Percentiles rank a stretch among this genome's conserved stretches.
Conservation (phyloP, 2,888 invertebrate species). For the Drosophila nigricruria region DNA sequence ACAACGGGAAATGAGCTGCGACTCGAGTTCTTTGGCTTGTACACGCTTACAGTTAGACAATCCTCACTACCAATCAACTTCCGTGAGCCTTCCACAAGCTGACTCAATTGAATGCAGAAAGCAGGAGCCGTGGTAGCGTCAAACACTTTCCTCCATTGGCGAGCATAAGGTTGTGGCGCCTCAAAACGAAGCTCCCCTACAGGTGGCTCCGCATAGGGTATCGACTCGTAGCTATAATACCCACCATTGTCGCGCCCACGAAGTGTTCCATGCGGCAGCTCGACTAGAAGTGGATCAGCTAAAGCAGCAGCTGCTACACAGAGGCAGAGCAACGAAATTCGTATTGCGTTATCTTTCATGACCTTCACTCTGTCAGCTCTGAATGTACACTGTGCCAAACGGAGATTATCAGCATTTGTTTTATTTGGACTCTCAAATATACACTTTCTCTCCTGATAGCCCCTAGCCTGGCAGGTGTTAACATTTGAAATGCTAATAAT, state of each 20-base stretch:
- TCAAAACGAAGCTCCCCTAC: slow-evolving; percentile 88
- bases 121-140: slow-evolving; percentile 88
- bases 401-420: background rate
- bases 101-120: slow-evolving; percentile 88
- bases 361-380: background rate
- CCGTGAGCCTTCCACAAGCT: slow-evolving; percentile 78
- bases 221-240: slow-evolving; percentile 88
- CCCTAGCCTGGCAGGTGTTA: background rate
- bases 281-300: slow-evolving; percentile 54
- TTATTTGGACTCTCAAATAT: background rate
- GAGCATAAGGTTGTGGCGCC: slow-evolving; percentile 70
- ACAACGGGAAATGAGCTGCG: slow-evolving; percentile 87
- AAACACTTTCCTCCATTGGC: slow-evolving; percentile 64
- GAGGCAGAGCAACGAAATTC: slow-evolving; percentile 12
- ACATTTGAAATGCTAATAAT: background rate
- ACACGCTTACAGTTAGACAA: slow-evolving; percentile 89
- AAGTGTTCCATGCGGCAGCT: slow-evolving; percentile 73
- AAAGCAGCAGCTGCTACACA: background rate
- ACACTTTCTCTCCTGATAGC: background rate
- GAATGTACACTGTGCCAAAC: slow-evolving; percentile 17
- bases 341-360: slow-evolving; percentile 23
- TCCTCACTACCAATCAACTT: slow-evolving; percentile 88
- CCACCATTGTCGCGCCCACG: slow-evolving; percentile 71
- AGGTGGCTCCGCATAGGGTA: slow-evolving; percentile 89
- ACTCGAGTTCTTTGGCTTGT: slow-evolving; percentile 85